Percentiles rank a stretch among this genome's conserved stretches.
Conservation (phyloP, 1,140 invertebrate genomes). For the Hyposmocoma kahamanoa region DNA sequence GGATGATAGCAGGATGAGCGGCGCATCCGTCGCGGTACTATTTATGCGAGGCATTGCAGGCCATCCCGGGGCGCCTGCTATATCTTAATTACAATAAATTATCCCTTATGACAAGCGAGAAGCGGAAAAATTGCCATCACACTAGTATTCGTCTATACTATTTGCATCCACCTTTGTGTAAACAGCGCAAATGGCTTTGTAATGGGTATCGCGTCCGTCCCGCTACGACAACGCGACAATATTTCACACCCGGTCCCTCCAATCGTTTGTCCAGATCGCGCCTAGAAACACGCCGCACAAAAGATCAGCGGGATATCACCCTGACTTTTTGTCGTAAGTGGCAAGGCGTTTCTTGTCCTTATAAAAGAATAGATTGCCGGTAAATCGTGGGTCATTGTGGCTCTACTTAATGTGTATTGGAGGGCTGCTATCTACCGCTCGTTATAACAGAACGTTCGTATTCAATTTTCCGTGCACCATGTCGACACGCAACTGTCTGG, state of each 20-base stretch:
- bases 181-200: slow-evolving; percentile 58
- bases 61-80: slow-evolving; percentile 40
- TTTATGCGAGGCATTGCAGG: slow-evolving; percentile 48
- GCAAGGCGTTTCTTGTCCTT: slow-evolving; percentile 58
- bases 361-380: slow-evolving; percentile 70
- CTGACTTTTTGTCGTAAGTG: slow-evolving; percentile 65
- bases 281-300: slow-evolving; percentile 43
- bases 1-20: slow-evolving; percentile 33
- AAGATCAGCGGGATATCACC: slow-evolving; percentile 61
- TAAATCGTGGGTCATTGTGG: slow-evolving; percentile 65
- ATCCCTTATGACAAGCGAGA: slow-evolving; percentile 55
- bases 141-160: slow-evolving; percentile 24
- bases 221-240: slow-evolving; percentile 48
- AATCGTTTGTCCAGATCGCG: slow-evolving; percentile 56
- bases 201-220: slow-evolving; percentile 48
- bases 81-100: slow-evolving; percentile 64
- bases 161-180: slow-evolving; percentile 43
- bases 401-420: slow-evolving; percentile 55
- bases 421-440: slow-evolving; percentile 39
- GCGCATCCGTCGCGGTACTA: slow-evolving; percentile 34
- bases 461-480: slow-evolving; percentile 56
- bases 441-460: slow-evolving; percentile 51
- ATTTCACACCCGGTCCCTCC: slow-evolving; percentile 51
- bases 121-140: slow-evolving; percentile 60
- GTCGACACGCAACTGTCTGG: slow-evolving; percentile 55